Evolutionary conservation across 2,888 invertebrate genomes (phyloP), one percentile per base, ranked within the genome.

Genomic region (Pollenia griseotomentosa): DNA sequence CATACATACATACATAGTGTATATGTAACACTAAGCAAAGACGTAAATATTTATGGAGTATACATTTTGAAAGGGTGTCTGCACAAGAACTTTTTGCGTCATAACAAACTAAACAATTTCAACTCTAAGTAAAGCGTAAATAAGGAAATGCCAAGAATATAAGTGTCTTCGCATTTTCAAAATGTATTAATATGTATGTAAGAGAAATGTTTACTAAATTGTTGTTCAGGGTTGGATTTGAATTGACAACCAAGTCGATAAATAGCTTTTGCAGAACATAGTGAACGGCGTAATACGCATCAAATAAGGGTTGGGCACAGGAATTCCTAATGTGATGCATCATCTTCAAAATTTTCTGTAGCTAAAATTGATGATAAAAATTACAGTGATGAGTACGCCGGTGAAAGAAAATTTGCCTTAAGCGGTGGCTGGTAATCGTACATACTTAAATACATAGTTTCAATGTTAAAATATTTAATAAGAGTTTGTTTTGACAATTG

Each of bases 281-380:
- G 46, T 51, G 19, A 19, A 59, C 46, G 23, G 51, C 75, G 71
- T 61, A 86, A 71, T 86, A 71, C 40, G 70, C 23, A 48, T 59
- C 63, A 65, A 75, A 75, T 83, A 80, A 83, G 86, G 86, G 83
- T 80, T 86, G 83, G 33, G 61, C 48, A 65, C 14, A 51, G 14
- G 42, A 65, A 57, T 55, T 7, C 12, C n/a, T 33, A 53, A 23
- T 71, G 14, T 63, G 42, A 53, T 83, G 71, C 75, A 83, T 65
- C 48, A 71, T 71, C 59, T 55, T 55, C 66, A 55, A 46, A 19
- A 55, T 57, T 23, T 44, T 65, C 57, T 71, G 6, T n/a, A 48
- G 48, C 14, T 19, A 61, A 73, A 33, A n/a, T 33, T 53, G 33
- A 19, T 5, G 11, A 33, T 33, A 46, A 16, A 48, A 11, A 55